A percentile compares a stretch with the other conserved stretches of the same genome.
Evolutionary conservation across 2,797 vertebrate species (phyloP).

Genomic region (Lateolabrax maculatus): DNA sequence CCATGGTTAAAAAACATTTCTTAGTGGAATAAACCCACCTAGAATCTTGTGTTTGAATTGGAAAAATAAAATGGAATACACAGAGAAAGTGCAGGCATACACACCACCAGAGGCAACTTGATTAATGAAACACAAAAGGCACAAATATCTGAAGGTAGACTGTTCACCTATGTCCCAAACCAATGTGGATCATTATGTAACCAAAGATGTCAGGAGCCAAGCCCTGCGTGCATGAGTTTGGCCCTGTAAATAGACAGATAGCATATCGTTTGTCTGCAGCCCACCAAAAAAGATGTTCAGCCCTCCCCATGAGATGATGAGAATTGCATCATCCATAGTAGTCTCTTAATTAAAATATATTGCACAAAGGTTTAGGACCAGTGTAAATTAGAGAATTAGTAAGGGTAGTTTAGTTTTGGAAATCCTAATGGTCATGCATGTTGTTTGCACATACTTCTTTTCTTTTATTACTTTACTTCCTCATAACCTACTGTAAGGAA

Average conservation of each 20-base stretch:
- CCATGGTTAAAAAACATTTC: neutral
- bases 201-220: slow-evolving; percentile 40
- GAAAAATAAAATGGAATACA: neutral
- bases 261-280: slow-evolving; percentile 68
- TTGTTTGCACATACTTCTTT: rapidly evolving
- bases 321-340: slow-evolving; percentile 73
- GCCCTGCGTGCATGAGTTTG: slow-evolving; percentile 10
- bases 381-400: neutral
- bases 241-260: slow-evolving; percentile 68
- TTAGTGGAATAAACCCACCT: neutral
- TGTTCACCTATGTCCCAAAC: slow-evolving; percentile 11
- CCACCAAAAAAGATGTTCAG: neutral
- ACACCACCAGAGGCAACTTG: neutral
- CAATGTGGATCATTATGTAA: slow-evolving; percentile 4
- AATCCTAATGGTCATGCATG: neutral
- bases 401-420: neutral
- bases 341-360: neutral
- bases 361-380: neutral
- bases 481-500: slow-evolving; percentile 15
- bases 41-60: neutral
- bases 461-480: slow-evolving; percentile 20
- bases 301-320: slow-evolving; percentile 17
- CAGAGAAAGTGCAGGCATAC: neutral
- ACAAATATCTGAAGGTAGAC: neutral
- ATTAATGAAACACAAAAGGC: neutral